Conservation (phyloP, 1,140 invertebrate species). For the Camponotus floridanus region DNA sequence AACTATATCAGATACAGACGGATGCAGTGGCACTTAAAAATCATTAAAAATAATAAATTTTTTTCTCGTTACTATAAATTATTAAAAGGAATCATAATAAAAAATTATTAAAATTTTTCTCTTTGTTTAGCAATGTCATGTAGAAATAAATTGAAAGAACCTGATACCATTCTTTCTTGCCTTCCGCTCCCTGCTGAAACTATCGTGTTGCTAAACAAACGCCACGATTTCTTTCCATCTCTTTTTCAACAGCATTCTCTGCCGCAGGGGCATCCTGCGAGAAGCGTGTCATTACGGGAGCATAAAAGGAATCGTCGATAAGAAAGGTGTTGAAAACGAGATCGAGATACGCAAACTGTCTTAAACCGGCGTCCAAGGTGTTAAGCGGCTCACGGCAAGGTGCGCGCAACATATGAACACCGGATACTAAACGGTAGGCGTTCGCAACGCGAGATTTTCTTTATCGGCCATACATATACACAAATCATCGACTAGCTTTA, state of each 20-base stretch:
- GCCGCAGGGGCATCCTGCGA: constrained; percentile 43
- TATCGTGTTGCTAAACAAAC: constrained; percentile 80
- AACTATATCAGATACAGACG: not conserved
- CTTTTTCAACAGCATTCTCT: constrained; percentile 39
- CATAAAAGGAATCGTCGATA: constrained; percentile 78
- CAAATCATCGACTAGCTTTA: constrained; percentile 66
- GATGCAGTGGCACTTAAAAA: not conserved
- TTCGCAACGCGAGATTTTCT: constrained; percentile 70
- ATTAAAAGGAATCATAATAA: not conserved
- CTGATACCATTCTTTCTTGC: not conserved
- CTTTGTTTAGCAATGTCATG: too few species aligned
- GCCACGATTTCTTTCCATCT: constrained; percentile 72
- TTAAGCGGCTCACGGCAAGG: constrained; percentile 63
- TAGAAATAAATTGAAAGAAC: not conserved
- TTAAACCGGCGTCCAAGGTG: constrained; percentile 74
- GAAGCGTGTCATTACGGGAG: constrained; percentile 83
- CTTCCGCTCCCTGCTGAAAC: constrained; percentile 5
- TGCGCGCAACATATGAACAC: constrained; percentile 27
- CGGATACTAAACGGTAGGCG: constrained; percentile 64
- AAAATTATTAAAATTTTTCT: too few species aligned
- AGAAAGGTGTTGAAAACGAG: constrained; percentile 84
- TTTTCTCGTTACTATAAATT: not conserved
- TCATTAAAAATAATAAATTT: not conserved
- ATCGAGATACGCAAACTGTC: constrained; percentile 77
- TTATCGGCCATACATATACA: constrained; percentile 61